Base-by-base conservation (phyloP, 2,113 vertebrate genomes). In the Amblyopsis rosae region DNA sequence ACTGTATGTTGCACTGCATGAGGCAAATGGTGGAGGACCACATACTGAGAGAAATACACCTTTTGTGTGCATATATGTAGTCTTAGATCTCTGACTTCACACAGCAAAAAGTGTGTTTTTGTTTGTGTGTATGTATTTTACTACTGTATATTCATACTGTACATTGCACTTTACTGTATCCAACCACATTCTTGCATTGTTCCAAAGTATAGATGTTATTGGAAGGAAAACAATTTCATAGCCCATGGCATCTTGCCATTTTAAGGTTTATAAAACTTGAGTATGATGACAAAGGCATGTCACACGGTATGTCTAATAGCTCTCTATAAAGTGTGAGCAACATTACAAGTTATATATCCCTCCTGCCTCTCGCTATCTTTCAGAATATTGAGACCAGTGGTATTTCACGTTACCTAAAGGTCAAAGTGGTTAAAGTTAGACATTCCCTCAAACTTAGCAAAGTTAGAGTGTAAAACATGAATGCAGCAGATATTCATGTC, bases 371-470 rank as follows among this genome's bases (percentile, higher is more conserved):
- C 26, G 63, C 69, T 8, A 41, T 41, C 75, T 75, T 67, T 70
- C 72, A 77, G 64, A 75, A 86, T 84, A 89, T 89, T 89, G 83
- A 88, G 84, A 82, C 71, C 66, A 67, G 59, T 82, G 82, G 82
- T 79, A 83, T 88, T 89, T 84, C 76, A 79, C 68, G 69, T 72
- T 69, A 70, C 57, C 55, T 77, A 83, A 87, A 88, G 82, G 85
- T 85, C 88, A 83, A 46, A 26, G 69, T 69, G 77, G 70, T 86
- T 88, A 85, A 75, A 83, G 82, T 84, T 73, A 80, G 78, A 82
- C 64, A 75, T 83, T 82, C 74, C 70, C 56, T 63, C 26, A 73
- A 83, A 79, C 16, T 51, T 62, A 50, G 67, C 69, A 67, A 17
- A 72, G 67, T 62, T 70, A 66, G 74, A 66, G 62, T 5, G 35